Percentiles rank a stretch among this genome's conserved stretches.
Evolutionary conservation across 2,888 invertebrate species (phyloP).

Genomic region (Dryomyza anilis): DNA sequence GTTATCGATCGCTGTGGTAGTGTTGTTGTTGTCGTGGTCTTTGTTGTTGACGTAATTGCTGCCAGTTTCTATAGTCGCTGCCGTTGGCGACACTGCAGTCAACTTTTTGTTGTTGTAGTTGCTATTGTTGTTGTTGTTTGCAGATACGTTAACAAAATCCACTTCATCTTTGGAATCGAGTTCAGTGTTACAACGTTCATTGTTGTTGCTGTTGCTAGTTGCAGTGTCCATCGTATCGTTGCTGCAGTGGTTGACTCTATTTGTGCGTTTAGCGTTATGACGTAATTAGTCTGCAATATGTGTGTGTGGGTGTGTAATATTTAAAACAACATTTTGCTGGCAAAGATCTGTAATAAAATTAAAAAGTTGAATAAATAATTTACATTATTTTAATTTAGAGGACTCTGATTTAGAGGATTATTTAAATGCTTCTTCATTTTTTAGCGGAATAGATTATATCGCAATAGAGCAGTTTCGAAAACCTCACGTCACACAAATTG

Average conservation of each 20-base stretch:
- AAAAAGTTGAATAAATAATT: no score
- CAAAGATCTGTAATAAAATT: no score
- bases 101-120: constrained; percentile 38
- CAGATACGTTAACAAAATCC: constrained; percentile 48
- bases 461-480: no score
- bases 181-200: neutral
- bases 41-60: constrained; percentile 34
- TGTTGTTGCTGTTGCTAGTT: constrained; percentile 12
- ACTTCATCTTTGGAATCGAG: constrained; percentile 54
- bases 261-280: neutral
- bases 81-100: constrained; percentile 28
- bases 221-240: constrained; percentile 16
- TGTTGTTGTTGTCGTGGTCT: constrained; percentile 19
- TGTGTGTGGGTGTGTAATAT: no score
- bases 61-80: constrained; percentile 16
- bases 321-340: no score
- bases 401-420: no score
- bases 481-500: no score
- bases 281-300: neutral
- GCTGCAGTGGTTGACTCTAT: neutral
- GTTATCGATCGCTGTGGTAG: constrained; percentile 40
- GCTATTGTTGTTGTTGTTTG: constrained; percentile 45
- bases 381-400: no score
- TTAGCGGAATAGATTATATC: no score
- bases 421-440: no score